phyloP scores from a whole-genome alignment of 1,140 invertebrate species.

The Maniola jurtina region DNA sequence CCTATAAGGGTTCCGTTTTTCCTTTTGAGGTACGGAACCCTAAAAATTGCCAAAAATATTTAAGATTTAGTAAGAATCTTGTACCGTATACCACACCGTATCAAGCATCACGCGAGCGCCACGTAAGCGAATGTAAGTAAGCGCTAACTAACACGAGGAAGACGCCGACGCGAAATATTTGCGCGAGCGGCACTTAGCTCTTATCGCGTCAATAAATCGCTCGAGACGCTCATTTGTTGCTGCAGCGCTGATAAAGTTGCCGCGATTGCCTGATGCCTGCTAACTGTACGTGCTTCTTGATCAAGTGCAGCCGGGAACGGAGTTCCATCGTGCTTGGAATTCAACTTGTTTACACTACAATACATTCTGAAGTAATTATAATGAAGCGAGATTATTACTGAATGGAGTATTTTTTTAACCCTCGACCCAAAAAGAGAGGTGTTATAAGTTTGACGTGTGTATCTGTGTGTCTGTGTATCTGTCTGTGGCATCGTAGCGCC shows the following conservation, averaged over 20 bases:
- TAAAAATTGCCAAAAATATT: too few relatives aligned
- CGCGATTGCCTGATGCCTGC: constrained; percentile 34
- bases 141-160: constrained; percentile 65
- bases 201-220: constrained; percentile 61
- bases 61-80: background rate
- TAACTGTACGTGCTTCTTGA: background rate
- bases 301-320: background rate
- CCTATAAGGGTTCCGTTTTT: background rate
- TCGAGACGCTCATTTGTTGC: constrained; percentile 57
- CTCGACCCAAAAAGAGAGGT: too few relatives aligned
- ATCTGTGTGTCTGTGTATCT: too few relatives aligned
- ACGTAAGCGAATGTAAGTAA: constrained; percentile 51
- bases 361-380: too few relatives aligned
- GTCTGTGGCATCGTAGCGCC: too few relatives aligned
- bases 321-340: background rate
- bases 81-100: constrained; percentile 24
- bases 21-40: background rate
- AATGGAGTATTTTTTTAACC: too few relatives aligned
- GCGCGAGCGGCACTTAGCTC: constrained; percentile 59
- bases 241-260: constrained; percentile 39
- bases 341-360: background rate
- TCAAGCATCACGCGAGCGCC: constrained; percentile 50
- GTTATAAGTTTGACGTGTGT: too few relatives aligned
- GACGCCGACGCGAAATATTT: constrained; percentile 60
- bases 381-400: too few relatives aligned